Evolutionary conservation across 2,797 vertebrate genomes (phyloP).

Genomic region (Pseudochirops corinnae): DNA sequence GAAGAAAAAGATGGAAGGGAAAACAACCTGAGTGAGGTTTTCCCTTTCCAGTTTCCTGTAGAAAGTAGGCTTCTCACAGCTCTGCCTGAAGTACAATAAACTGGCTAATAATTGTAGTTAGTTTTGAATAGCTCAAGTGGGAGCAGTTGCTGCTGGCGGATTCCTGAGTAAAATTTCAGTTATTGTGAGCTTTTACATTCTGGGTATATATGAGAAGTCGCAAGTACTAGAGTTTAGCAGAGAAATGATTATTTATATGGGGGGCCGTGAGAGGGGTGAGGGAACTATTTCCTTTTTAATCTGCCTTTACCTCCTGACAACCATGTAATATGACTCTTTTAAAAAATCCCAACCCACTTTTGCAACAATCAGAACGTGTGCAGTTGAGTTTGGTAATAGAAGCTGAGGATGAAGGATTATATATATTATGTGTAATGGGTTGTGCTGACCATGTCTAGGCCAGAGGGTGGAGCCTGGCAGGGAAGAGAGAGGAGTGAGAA

Average conservation of each 20-base stretch:
- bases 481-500: neutral
- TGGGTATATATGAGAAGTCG: constrained; percentile 26
- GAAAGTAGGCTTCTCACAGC: constrained; percentile 63
- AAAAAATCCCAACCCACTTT: constrained; percentile 16
- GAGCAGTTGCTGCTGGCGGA: constrained; percentile 66
- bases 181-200: constrained; percentile 48
- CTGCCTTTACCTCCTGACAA: neutral
- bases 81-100: constrained; percentile 70
- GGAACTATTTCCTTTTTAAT: constrained; percentile 12
- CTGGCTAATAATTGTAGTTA: constrained; percentile 73
- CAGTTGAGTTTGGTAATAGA: constrained; percentile 11
- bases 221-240: constrained; percentile 45
- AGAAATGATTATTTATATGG: constrained; percentile 40
- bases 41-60: constrained; percentile 52
- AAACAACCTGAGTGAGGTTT: constrained; percentile 57
- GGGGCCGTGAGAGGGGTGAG: constrained; percentile 25
- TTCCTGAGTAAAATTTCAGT: constrained; percentile 61
- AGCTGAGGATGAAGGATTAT: neutral
- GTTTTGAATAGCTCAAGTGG: constrained; percentile 68
- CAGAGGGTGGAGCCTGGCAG: neutral
- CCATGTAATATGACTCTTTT: neutral
- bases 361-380: neutral
- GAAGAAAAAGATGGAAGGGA: neutral
- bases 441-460: constrained; percentile 10
- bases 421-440: constrained; percentile 18